Evolutionary conservation across 2,113 vertebrate genomes (phyloP), one percentile per base, ranked within the genome.

Genomic region (Nibea coibor): DNA sequence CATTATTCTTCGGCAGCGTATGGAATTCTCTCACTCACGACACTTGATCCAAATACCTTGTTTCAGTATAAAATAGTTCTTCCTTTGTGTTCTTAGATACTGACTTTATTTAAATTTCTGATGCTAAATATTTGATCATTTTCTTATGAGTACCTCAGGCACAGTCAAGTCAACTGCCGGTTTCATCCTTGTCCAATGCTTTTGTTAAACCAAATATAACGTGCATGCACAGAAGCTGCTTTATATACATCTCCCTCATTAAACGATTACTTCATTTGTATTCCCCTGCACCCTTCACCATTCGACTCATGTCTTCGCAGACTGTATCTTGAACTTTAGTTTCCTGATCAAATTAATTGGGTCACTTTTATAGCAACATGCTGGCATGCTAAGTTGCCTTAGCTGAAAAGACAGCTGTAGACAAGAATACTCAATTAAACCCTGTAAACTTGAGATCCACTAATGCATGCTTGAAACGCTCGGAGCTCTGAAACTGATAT

Each of bases 331-430:
- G 80, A 90, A 92, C 81, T 74, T 72, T 63, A 50, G 83, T 88
- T 90, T 89, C 78, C 82, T 89, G 88, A 90, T 93, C 90, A 88
- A 88, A 92, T 90, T 85, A 93, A 91, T 87, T 91, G 83, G 88
- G 87, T 90, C 56, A 87, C 87, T 91, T 91, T 92, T 84, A 83
- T 62, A 80, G 67, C 78, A 87, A 78, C 85, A 84, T 88, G 58
- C 84, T 54, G 68, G 57, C 76, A 83, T 88, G 78, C 81, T 84
- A 83, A 89, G 88, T 81, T 74, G 80, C 78, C 80, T 73, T 57
- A 82, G 77, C 67, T 10, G 16, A 80, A 62, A 89, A 82, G 82
- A 80, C 74, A 79, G 81, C 65, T 24, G 45, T 22, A 82, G 82
- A 90, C 87, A 88, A 72, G 85, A 88, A 90, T 89, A 62, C 87